Conservation (phyloP, 2,888 invertebrate genomes). For the Mesoligia furuncula region DNA sequence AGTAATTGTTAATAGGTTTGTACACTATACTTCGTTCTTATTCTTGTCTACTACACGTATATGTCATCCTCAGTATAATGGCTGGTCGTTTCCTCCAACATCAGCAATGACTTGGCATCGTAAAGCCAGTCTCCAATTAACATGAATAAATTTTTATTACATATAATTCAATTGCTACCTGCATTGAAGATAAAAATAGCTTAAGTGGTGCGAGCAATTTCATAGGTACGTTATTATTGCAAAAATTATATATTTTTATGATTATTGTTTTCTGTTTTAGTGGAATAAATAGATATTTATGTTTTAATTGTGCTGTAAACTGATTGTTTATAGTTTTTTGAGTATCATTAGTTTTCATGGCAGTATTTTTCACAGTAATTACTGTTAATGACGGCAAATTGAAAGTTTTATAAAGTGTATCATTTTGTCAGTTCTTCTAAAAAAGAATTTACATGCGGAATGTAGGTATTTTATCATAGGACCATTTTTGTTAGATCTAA, state of each 20-base stretch:
- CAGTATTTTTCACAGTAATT: neutral
- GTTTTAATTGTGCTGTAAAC: constrained; percentile 21
- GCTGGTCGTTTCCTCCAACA: constrained; percentile 48
- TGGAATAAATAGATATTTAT: constrained; percentile 35
- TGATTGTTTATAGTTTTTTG: constrained; percentile 27
- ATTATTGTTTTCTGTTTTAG: constrained; percentile 24
- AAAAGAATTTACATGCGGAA: neutral
- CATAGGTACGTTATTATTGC: constrained; percentile 27
- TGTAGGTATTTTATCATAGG: neutral
- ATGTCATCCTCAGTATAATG: constrained; percentile 46
- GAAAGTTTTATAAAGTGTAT: neutral
- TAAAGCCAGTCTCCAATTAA: constrained; percentile 71
- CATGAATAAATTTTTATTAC: constrained; percentile 74
- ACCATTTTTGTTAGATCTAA: neutral
- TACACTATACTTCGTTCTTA: neutral
- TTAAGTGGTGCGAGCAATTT: constrained; percentile 25
- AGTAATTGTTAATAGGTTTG: constrained; percentile 6
- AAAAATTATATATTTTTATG: constrained; percentile 38
- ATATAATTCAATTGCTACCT: constrained; percentile 62
- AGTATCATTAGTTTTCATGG: neutral
- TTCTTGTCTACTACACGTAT: constrained; percentile 15
- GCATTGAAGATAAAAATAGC: constrained; percentile 56
- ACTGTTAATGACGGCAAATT: no score
- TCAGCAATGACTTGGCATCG: constrained; percentile 53
- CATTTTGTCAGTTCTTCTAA: neutral